Evolutionary conservation across 2,888 invertebrate species (phyloP).

Genomic region (Gortyna flavago): DNA sequence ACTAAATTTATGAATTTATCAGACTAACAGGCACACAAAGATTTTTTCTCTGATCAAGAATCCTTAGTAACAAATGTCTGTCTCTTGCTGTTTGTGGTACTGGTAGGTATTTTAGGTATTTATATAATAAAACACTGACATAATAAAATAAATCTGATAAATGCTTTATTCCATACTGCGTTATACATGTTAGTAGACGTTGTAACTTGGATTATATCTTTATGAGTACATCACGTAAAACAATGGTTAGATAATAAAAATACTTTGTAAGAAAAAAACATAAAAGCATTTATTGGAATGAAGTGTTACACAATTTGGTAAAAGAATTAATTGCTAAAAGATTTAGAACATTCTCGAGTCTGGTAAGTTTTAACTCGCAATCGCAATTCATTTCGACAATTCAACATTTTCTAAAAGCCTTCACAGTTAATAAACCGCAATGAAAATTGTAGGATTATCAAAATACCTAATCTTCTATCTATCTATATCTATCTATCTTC

Average conservation of each 20-base stretch:
- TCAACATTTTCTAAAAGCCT: background rate
- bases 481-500: no score
- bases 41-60: background rate
- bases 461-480: background rate
- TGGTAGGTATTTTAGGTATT: background rate
- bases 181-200: slow-evolving; percentile 8
- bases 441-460: background rate
- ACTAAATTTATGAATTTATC: background rate
- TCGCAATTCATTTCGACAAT: background rate
- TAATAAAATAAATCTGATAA: slow-evolving; percentile 58
- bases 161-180: slow-evolving; percentile 44
- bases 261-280: slow-evolving; percentile 28
- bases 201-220: slow-evolving; percentile 21
- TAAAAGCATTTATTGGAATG: slow-evolving; percentile 58
- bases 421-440: background rate
- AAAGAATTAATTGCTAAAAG: background rate
- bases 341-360: background rate
- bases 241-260: slow-evolving; percentile 31
- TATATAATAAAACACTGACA: slow-evolving; percentile 43
- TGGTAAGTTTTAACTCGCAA: background rate
- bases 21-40: background rate
- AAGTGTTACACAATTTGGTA: slow-evolving; percentile 53
- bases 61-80: background rate
- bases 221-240: slow-evolving; percentile 27
- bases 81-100: background rate